Conservation (phyloP, 2,797 vertebrate genomes). For the Buceros bicornis region DNA sequence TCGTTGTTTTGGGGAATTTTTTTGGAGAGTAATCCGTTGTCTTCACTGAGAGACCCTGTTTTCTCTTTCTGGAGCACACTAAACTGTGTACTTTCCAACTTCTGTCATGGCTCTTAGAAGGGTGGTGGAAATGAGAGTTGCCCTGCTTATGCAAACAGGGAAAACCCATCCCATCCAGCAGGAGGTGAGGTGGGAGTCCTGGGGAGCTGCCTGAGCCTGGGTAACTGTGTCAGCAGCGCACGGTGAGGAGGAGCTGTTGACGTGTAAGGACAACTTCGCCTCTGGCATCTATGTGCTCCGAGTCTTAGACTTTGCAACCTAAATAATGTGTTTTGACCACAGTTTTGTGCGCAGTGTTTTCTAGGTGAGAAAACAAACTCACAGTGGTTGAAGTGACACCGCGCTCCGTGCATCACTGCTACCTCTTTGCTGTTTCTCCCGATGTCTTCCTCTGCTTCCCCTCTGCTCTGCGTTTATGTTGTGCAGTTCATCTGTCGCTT, state of each 20-base stretch:
- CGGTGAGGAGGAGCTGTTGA: not conserved
- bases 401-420: accelerated
- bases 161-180: not conserved
- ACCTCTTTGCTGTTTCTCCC: not conserved
- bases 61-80: not conserved
- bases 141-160: not conserved
- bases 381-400: not conserved
- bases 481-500: not conserved
- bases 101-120: not conserved
- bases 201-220: not conserved
- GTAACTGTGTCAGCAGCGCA: no score
- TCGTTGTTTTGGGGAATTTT: no score
- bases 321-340: not conserved
- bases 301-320: not conserved
- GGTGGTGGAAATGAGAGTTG: not conserved
- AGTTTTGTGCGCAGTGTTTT: not conserved
- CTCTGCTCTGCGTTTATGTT: not conserved
- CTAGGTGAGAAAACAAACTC: not conserved
- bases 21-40: not conserved
- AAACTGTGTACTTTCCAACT: not conserved
- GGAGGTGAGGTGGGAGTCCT: not conserved
- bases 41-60: not conserved
- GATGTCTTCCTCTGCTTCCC: accelerated
- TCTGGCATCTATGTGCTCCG: not conserved
- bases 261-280: not conserved